Evolutionary conservation across 2,797 vertebrate genomes (phyloP), one percentile per base, ranked within the genome.

Genomic region (Alcedo quadribrachys): DNA sequence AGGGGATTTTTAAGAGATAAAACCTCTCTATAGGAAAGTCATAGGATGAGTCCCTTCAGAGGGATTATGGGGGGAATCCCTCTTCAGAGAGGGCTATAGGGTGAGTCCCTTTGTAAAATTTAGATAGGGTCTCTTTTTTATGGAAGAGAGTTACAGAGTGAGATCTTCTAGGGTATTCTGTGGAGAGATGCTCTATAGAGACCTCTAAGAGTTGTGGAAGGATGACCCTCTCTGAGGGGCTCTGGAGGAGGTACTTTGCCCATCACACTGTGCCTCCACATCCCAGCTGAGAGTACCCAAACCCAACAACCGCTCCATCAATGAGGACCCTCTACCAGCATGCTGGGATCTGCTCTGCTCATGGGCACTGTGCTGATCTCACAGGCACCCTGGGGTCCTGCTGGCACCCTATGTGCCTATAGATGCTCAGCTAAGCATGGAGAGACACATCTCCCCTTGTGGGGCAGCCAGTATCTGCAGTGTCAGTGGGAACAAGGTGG

Each of bases 391-490:
- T 18, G 22, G 5, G 5, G 16, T 68, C 42, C 67, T 71, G 7
- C 16, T 50, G 68, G 50, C 22, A 30, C 3, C 15, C 10, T 20
- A 16, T 1, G 1, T 80, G 13, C 28, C 9, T 1, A 0, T 19
- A 45, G 9, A 5, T n/a, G 17, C 28, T 78, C 19, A 10, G 5
- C 24, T 2, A 3, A 5, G 11, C 40, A 18, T 0, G 0, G 57
- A 80, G 57, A 70, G 22, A 19, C 7, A 2, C 0, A 0, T 12
- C 8, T 71, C 8, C 7, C 6, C 3, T 37, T 18, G 7, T 20
- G 25, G 27, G 9, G 15, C 28, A 54, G 42, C 40, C 8, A 3
- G 25, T 15, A 57, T 14, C 30, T 0, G 0, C 33, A 3, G 12
- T 33, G 40, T 16, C 20, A 11, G 15, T 22, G 16, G 15, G 17